These are phyloP conservation scores for Eufriesea mexicana DNA, from an alignment of 1,140 invertebrate species.

Conservation along the genomic window DNA sequence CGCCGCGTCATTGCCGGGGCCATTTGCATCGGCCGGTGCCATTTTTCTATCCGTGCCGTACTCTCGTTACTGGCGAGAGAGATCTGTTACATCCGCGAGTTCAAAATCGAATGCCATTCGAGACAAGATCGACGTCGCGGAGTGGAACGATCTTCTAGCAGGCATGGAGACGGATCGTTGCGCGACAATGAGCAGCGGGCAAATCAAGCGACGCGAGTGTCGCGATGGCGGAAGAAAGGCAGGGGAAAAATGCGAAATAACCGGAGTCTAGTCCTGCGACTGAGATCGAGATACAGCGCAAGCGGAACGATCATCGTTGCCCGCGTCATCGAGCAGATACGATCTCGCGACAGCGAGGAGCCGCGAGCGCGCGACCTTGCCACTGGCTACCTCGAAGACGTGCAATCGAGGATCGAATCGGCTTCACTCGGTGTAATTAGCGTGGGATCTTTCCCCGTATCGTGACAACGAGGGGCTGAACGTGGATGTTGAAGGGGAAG, in stretches of 20 bases:
- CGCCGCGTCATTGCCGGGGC: too few relatives aligned
- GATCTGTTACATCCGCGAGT: too few relatives aligned
- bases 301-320: conserved; percentile 60
- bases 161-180: not conserved
- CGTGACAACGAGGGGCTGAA: not conserved
- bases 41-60: too few relatives aligned
- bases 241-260: conserved; percentile 48
- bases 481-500: not conserved
- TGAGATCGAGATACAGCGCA: conserved; percentile 51
- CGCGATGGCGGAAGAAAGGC: not conserved
- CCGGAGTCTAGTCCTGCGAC: conserved; percentile 28
- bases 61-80: too few relatives aligned
- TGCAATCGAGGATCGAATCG: conserved; percentile 41
- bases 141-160: not conserved
- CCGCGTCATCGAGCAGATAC: conserved; percentile 63
- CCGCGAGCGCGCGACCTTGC: conserved; percentile 61
- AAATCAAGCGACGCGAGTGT: not conserved
- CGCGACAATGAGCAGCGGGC: not conserved
- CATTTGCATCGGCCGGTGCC: too few relatives aligned
- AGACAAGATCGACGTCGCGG: too few relatives aligned
- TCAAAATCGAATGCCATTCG: too few relatives aligned
- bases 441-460: conserved; percentile 44
- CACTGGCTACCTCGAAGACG: conserved; percentile 36
- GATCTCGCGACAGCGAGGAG: conserved; percentile 64
- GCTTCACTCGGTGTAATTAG: conserved; percentile 56